Evolutionary conservation across 2,113 vertebrate genomes (phyloP), one percentile per base, ranked within the genome.

Genomic region (Mystacornis crossleyi): DNA sequence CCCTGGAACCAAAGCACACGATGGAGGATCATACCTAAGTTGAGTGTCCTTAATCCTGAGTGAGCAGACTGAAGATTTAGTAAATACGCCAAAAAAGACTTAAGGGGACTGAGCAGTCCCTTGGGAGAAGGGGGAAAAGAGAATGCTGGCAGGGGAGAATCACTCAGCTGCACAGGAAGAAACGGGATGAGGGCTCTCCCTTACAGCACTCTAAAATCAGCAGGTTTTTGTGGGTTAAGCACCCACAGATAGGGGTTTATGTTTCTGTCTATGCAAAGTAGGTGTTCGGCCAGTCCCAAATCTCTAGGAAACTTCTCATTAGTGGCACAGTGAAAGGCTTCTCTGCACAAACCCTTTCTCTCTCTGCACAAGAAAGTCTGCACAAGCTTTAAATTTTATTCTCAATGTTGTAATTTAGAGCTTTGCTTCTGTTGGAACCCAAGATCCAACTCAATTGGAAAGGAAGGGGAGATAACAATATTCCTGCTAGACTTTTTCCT

Each of bases 41-140:
- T 83, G 73, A 96, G 85, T 60, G 83, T 93, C n/a, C 81, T 95
- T 97, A 84, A 92, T 78, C 36, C 31, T 78, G 74, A 72, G 33
- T 34, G 65, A 82, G 51, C 42, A 81, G 45, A 81, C 16, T 82
- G 77, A 95, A 94, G 48, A 93, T 69, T 54, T 40, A 54, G 34
- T 58, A 89, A 95, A 92, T 36, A 86, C 91, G 50, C 38, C 53
- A 87, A 84, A 81, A 65, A 91, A 28, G 28, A 73, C 50, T 87
- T 42, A 40, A 84, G 73, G 65, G 87, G 62, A 17, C 16, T 73
- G 58, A 71, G 60, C 20, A 80, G 60, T 28, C 61, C 34, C 80
- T 77, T 62, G 62, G 71, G 85, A 90, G 33, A 50, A 51, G 23
- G 17, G 43, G 18, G 10, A 61, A 82, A 81, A 64, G 24, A 26